Conservation (phyloP, 2,888 invertebrate genomes). For the Pyrocoelia pectoralis region DNA sequence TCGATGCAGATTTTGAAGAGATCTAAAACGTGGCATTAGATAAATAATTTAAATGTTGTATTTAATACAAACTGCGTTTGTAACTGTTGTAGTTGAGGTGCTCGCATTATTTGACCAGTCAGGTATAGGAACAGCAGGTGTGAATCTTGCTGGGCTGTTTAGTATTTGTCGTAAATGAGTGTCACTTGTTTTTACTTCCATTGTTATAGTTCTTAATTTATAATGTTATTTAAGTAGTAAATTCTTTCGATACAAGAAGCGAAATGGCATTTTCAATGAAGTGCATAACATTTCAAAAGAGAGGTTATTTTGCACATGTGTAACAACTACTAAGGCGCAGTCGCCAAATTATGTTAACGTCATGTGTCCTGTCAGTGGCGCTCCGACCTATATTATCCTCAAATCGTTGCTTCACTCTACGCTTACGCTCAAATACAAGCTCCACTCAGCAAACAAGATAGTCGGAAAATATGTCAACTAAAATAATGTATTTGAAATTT, state of each 20-base stretch:
- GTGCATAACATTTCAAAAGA: background rate
- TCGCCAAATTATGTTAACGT: no score
- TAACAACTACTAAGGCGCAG: no score
- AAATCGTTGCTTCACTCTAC: no score
- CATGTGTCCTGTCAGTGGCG: no score
- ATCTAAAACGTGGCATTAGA: background rate
- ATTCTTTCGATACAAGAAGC: background rate
- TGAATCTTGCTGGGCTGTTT: slow-evolving; percentile 55
- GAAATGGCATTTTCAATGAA: no score
- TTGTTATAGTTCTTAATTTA: slow-evolving; percentile 11
- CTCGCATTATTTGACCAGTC: slow-evolving; percentile 52
- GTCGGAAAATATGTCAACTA: no score
- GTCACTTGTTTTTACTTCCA: slow-evolving; percentile 46
- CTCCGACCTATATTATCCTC: no score
- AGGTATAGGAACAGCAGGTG: slow-evolving; percentile 58
- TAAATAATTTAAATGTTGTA: background rate
- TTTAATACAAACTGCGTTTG: slow-evolving; percentile 23
- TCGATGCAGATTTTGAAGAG: slow-evolving; percentile 30
- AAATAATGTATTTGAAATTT: no score
- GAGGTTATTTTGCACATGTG: background rate
- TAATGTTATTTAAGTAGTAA: background rate
- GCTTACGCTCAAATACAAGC: no score
- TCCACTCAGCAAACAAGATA: no score
- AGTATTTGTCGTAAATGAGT: slow-evolving; percentile 57
- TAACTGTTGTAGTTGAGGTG: slow-evolving; percentile 20